phyloP scores from a whole-genome alignment of 37 sponge, comb jelly and placozoan species.

The Axinella damicornis region DNA sequence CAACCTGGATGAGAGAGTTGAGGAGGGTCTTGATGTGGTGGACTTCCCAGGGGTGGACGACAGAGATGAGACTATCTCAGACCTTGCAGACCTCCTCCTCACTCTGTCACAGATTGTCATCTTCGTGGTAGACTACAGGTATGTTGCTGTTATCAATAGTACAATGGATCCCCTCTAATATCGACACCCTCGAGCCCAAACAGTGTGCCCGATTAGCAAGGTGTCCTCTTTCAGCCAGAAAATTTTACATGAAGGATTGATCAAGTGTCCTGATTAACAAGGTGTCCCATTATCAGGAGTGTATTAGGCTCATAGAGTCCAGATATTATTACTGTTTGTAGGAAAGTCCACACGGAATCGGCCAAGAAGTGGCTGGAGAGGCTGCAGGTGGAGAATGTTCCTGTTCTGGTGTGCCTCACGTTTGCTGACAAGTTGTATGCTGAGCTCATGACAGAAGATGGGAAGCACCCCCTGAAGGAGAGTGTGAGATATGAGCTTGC shows the following conservation, averaged over 20 bases:
- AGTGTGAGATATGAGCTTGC: not conserved
- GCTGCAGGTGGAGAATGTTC: slow-evolving; percentile 21
- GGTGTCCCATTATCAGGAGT: no score
- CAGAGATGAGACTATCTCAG: slow-evolving; percentile 41
- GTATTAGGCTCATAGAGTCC: no score
- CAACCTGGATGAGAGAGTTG: slow-evolving; percentile 40
- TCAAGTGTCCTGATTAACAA: no score
- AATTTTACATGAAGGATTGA: no score
- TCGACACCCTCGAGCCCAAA: no score
- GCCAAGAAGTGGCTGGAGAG: slow-evolving; percentile 45
- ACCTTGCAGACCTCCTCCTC: slow-evolving; percentile 40
- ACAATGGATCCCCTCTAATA: no score
- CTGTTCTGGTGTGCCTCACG: slow-evolving; percentile 54
- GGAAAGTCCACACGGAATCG: slow-evolving; percentile 44
- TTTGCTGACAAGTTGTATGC: slow-evolving; percentile 69
- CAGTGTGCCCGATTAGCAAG: no score
- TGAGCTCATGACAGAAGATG: slow-evolving; percentile 35
- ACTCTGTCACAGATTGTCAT: slow-evolving; percentile 53
- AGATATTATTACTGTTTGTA: no score
- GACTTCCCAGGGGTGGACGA: slow-evolving; percentile 79
- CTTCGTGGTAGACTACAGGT: slow-evolving; percentile 69
- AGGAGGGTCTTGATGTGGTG: slow-evolving; percentile 59
- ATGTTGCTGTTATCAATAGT: not conserved
- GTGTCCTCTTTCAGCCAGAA: no score
- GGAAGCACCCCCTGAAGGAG: not conserved